Base-by-base conservation (phyloP, 2,888 invertebrate genomes). In the Unio pictorum region DNA sequence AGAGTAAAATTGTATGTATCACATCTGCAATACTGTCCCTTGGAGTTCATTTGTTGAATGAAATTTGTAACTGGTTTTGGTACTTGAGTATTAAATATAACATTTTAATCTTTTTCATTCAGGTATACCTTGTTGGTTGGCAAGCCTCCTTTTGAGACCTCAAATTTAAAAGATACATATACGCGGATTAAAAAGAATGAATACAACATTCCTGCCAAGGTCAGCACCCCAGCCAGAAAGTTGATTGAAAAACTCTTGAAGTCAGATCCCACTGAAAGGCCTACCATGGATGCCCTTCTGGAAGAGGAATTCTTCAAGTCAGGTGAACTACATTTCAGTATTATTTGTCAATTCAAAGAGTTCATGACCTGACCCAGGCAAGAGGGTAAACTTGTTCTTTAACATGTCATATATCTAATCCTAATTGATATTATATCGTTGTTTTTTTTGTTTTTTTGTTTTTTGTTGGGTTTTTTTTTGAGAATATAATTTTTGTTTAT, bases 111-210 rank as follows among this genome's bases (percentile, higher is more conserved):
- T 61, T 66, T 61, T 66, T 45, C n/a, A 68, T 71, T 60, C 79
- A 89, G 89, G 30, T 99, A 97, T 91, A 99, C 99, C 0, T 91
- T 99, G 80, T 92, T 99, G 8, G 95, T 98, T 67, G 99, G 99
- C 23, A 96, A 96, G 86, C 99, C 99, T 28, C 99, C 99, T 5
- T 99, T 99, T 90, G 99, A 99, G 91, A 99, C 99, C 0, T 94
- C 94, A 72, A 95, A 95, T 55, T 92, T 99, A 61, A 96, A 95
- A 88, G 98, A 99, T 88, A 99, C 99, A 0, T 99, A 99, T 90
- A 93, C 94, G 57, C 94, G 95, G 84, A 99, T 99, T 84, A 96
- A 96, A 87, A 95, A 95, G 88, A 99, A 98, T 90, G 96, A 98
- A 89, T 99, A 99, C 89, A 94, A 90, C 70, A 90, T 94, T 66